phyloP scores from a whole-genome alignment of 2,113 vertebrate genomes.

The Propithecus coquereli region DNA sequence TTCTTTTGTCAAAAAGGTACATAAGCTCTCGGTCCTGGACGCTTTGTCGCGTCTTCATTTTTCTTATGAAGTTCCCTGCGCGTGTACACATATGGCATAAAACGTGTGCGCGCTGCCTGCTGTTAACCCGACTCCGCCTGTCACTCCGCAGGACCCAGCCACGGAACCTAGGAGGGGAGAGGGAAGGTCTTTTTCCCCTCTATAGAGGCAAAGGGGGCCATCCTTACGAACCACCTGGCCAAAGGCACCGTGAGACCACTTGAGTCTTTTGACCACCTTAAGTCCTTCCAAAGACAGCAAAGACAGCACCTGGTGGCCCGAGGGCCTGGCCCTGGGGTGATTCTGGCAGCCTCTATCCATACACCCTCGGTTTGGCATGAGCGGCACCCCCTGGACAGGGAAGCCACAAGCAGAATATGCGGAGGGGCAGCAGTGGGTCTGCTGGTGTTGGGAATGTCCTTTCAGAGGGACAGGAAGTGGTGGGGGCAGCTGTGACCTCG shows the following conservation, averaged over 20 bases:
- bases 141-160: background rate
- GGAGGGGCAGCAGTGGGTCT: background rate
- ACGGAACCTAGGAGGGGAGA: background rate
- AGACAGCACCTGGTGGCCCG: background rate
- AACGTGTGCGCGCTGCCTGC: background rate
- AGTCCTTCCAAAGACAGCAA: background rate
- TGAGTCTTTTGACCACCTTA: background rate
- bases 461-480: background rate
- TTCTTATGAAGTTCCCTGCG: background rate
- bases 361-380: background rate
- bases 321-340: background rate
- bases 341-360: accelerated
- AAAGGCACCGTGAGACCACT: background rate
- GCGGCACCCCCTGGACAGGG: too few species aligned
- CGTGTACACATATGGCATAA: background rate
- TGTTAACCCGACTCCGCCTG: too few species aligned
- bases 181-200: background rate
- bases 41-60: background rate
- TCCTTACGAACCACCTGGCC: background rate
- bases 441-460: background rate
- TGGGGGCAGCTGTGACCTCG: background rate
- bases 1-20: background rate
- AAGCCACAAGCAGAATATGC: background rate
- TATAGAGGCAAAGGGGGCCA: background rate
- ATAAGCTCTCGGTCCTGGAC: accelerated